A percentile compares a stretch with the other conserved stretches of the same genome.
phyloP scores from a whole-genome alignment of 37 sponge, comb jelly and placozoan genomes.

The Dysidea cf. avara region DNA sequence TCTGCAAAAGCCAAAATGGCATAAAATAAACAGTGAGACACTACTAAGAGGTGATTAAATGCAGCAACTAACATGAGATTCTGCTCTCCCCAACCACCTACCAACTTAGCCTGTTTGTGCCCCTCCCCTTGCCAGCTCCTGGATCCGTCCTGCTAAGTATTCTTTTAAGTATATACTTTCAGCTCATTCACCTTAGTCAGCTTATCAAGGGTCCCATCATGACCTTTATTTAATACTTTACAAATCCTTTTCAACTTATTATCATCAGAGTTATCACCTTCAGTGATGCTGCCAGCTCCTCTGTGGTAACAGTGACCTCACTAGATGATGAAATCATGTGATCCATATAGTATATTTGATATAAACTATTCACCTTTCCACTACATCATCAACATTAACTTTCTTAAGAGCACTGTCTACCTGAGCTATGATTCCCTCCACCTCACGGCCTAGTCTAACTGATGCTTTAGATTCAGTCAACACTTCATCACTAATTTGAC shows the following conservation, averaged over 20 bases:
- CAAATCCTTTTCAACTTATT: slow-evolving; percentile 62
- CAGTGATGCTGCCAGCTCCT: slow-evolving; percentile 59
- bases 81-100: no score
- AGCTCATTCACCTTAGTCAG: slow-evolving; percentile 81
- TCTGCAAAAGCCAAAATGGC: no score
- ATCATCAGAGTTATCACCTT: slow-evolving; percentile 43
- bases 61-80: no score
- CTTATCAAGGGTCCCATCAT: slow-evolving; percentile 77
- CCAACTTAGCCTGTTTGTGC: no score
- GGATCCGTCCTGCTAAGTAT: no score
- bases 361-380: not conserved
- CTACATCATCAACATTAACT: slow-evolving; percentile 25
- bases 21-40: no score
- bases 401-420: slow-evolving; percentile 46
- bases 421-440: slow-evolving; percentile 64
- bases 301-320: slow-evolving; percentile 43
- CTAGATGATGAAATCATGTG: not conserved
- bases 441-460: slow-evolving; percentile 46
- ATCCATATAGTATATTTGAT: not conserved
- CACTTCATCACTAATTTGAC: slow-evolving; percentile 22
- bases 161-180: no score
- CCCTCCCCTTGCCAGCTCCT: no score
- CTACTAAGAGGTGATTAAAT: no score
- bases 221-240: slow-evolving; percentile 70
- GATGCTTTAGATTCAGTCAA: slow-evolving; percentile 56